Evolutionary conservation across 2,797 vertebrate species (phyloP), one percentile per base, ranked within the genome.

Genomic region (Danio tinwini): DNA sequence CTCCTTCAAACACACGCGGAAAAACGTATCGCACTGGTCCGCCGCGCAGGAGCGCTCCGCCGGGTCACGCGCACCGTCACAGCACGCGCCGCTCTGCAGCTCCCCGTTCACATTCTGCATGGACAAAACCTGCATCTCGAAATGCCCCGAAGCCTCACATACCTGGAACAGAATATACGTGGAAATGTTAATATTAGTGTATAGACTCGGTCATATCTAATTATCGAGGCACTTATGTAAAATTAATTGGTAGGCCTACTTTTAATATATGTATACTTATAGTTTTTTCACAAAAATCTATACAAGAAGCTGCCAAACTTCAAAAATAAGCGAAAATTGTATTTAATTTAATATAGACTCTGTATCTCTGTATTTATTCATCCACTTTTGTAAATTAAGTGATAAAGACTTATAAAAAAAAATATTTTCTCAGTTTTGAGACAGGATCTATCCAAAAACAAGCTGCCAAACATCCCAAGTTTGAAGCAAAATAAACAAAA

Each of bases 1-100:
- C 93, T 98, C 96, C 96, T 98, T 98, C 88, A 97, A 91, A 81
- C 96, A 97, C 86, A 94, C 94, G 89, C 95, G 95, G 89, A 97
- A 97, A 90, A 94, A 97, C 55, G 96, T 97, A 88, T 96, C 93
- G 80, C 96, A 98, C 83, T 96, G 94, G 52, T 95, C 94, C 81
- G 85, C 89, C 68, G 90, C 76, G 88, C 96, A 97, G 42, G 91
- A 91, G 78, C 87, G 88, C 76, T 95, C 95, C 62, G 86, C 92
- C 0, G 89, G 84, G 73, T 89, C 93, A 69, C 93, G 91, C 77
- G 89, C 81, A 47, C 95, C 94, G 37, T 95, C 93, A 11, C 96
- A 98, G 91, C 96, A 98, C 85, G 93, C 92, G 78, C 96, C 95
- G 79, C 86, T 95, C 87, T 94, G 95, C 89, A 97, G 90, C 82